Evolutionary conservation across 2,113 vertebrate genomes (phyloP).

Genomic region (Laterallus jamaicensis): DNA sequence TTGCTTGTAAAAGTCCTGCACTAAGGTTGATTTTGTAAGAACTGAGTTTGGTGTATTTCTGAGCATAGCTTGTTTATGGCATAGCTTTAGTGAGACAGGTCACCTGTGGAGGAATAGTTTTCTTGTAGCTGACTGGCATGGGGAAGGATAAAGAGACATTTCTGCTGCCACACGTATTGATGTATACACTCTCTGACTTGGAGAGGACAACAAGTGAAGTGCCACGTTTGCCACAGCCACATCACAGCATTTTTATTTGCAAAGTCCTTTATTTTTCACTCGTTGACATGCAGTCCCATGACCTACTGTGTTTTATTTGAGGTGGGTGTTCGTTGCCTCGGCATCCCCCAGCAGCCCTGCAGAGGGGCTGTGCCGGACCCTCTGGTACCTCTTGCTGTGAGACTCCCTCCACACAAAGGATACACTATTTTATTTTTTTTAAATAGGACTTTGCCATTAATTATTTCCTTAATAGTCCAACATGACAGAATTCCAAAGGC

Average conservation of each 20-base stretch:
- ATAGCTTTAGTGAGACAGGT: not conserved
- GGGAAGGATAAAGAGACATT: not conserved
- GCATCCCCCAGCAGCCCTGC: not conserved
- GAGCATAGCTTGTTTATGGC: not conserved
- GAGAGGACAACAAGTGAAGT: not conserved
- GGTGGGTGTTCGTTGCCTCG: not conserved
- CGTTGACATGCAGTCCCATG: not conserved
- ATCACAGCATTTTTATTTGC: not conserved
- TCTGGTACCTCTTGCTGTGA: not conserved
- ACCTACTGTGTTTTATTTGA: not conserved
- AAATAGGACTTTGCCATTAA: not conserved
- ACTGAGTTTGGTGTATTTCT: not conserved
- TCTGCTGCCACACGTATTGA: not conserved
- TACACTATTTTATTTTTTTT: not conserved
- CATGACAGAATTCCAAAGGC: not conserved
- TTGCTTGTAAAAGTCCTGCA: not conserved
- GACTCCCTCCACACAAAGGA: conserved; percentile 32
- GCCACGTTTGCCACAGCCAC: not conserved
- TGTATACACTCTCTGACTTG: not conserved
- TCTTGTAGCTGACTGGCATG: not conserved
- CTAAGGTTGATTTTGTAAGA: not conserved
- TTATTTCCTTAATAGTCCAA: not conserved
- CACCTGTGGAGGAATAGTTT: not conserved
- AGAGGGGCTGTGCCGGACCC: not conserved
- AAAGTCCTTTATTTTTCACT: not conserved